These are phyloP conservation scores for Celastrina argiolus DNA, from an alignment of 2,888 invertebrate genomes.

Conservation along the genomic window DNA sequence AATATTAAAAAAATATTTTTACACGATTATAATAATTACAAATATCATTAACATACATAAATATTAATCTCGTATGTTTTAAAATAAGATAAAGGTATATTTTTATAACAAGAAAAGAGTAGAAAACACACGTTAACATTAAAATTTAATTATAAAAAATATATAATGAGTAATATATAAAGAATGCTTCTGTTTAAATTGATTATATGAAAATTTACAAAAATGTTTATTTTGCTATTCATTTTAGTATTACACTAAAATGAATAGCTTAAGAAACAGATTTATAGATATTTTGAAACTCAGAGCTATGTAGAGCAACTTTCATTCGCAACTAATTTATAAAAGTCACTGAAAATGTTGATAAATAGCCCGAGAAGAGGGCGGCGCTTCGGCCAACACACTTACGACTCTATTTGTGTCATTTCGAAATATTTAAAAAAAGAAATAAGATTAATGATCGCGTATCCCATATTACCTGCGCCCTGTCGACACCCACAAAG, in stretches of 20 bases:
- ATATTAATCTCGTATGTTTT: neutral
- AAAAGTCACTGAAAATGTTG: conserved; percentile 28
- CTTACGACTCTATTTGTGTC: conserved; percentile 58
- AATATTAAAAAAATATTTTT: neutral
- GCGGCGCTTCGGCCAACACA: conserved; percentile 49
- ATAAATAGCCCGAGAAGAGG: conserved; percentile 52
- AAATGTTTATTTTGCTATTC: neutral
- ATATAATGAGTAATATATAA: neutral
- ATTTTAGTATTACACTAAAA: neutral
- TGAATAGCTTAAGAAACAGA: neutral
- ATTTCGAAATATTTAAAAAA: conserved; percentile 37
- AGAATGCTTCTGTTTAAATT: neutral
- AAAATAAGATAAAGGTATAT: neutral
- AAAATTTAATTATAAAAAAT: neutral
- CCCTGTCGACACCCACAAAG: conserved; percentile 60
- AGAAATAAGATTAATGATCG: conserved; percentile 67
- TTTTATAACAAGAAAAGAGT: neutral
- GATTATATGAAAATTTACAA: neutral
- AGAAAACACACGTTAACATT: neutral
- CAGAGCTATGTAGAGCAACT: neutral
- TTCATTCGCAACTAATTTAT: conserved; percentile 17
- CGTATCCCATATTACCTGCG: conserved; percentile 59
- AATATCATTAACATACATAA: neutral
- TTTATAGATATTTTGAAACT: neutral
- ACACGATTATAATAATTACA: neutral